Conservation (phyloP, 2,888 invertebrate genomes). For the Caprella mutica region DNA sequence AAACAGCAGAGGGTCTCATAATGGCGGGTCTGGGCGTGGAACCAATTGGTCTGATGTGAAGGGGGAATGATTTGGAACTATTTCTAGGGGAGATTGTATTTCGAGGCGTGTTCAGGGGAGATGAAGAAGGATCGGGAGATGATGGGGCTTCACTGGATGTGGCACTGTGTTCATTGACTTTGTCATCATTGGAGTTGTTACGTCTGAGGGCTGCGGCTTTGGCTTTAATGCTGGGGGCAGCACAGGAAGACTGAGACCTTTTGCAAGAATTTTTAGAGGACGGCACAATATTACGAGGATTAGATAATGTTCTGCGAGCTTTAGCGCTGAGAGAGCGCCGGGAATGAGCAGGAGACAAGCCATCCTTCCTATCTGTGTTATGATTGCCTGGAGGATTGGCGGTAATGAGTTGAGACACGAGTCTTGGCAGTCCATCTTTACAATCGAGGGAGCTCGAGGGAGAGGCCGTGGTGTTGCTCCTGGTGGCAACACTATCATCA, state of each 20-base stretch:
- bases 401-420: slow-evolving; percentile 26
- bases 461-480: slow-evolving; percentile 6
- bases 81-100: slow-evolving; percentile 22
- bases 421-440: slow-evolving; percentile 12
- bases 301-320: slow-evolving; percentile 7
- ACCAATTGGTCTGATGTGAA: background rate
- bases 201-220: background rate
- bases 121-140: slow-evolving; percentile 24
- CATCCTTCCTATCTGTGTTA: slow-evolving; percentile 24
- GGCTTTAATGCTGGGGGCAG: slow-evolving; percentile 13
- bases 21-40: slow-evolving; percentile 11
- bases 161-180: slow-evolving; percentile 23
- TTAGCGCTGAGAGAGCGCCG: slow-evolving; percentile 22
- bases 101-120: slow-evolving; percentile 19
- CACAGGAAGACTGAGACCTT: slow-evolving; percentile 25
- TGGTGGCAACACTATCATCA: slow-evolving; percentile 11
- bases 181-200: background rate
- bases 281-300: background rate
- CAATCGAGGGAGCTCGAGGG: slow-evolving; percentile 7
- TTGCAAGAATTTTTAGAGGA: background rate
- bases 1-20: slow-evolving; percentile 24
- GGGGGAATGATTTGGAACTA: slow-evolving; percentile 10
- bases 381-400: slow-evolving; percentile 20
- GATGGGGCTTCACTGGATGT: slow-evolving; percentile 26
- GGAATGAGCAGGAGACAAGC: slow-evolving; percentile 23